Evolutionary conservation across 2,797 vertebrate genomes (phyloP), one percentile per base, ranked within the genome.

Genomic region (Parauchenoglanis punctatus): DNA sequence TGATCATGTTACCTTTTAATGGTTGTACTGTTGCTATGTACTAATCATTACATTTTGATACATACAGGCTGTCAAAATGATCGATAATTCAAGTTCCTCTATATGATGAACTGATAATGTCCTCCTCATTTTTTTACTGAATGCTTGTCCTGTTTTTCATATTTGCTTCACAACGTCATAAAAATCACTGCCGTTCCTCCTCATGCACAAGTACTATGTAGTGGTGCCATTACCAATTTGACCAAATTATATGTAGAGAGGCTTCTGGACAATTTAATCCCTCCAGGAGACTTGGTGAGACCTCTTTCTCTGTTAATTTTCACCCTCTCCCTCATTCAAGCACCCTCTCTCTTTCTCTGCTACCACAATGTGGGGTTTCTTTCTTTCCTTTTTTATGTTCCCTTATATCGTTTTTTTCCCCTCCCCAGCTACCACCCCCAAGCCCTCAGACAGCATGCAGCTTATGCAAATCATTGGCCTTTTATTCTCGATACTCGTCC

Each of bases 241-340:
- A 93, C 92, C 93, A 87, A 94, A 95, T 94, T 94, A 96, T 94
- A 95, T 75, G 93, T 94, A 96, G 95, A 97, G 92, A 94, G 95
- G 94, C 95, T 97, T 96, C 94, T 94, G 94, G 95, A 97, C 96
- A 96, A 96, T 97, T 97, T 97, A 96, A 96, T 97, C 95, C 95
- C 95, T 95, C 93, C 91, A 92, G 95, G 96, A 94, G 95, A 96
- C 95, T 95, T 94, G 94, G 87, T 92, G 92, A 93, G 89, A 94
- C 93, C 94, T 93, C 82, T 96, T 96, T 96, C 95, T 95, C 93
- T 95, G 91, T 93, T 95, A 94, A 94, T 95, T 96, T 93, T 93
- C 91, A 91, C 88, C 83, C 92, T 90, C 90, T 92, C 91, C 90
- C 91, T 89, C 70, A 94, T 91, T 89, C 90, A 93, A 89, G 90